Percentiles rank a stretch among this genome's conserved stretches.
Evolutionary conservation across 2,888 invertebrate species (phyloP).

Genomic region (Drosophila imparisetae): DNA sequence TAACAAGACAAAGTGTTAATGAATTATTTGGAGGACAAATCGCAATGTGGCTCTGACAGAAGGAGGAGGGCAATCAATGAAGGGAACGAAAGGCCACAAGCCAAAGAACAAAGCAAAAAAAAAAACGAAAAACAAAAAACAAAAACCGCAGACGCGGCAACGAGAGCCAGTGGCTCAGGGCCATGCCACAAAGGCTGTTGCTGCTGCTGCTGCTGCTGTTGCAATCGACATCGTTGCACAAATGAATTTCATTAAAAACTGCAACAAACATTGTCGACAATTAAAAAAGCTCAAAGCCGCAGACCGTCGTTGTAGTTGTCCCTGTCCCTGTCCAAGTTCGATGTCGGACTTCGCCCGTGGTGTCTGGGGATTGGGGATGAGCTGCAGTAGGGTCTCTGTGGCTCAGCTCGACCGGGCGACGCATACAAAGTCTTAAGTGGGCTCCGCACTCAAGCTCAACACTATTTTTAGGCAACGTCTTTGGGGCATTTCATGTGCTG

Average conservation of each 20-base stretch:
- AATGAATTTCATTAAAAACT: constrained; percentile 79
- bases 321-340: constrained; percentile 28
- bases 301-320: constrained; percentile 40
- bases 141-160: constrained; percentile 58
- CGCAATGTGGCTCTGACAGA: constrained; percentile 59
- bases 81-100: constrained; percentile 26
- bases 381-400: constrained; percentile 35
- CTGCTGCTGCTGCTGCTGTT: constrained; percentile 19
- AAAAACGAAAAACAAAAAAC: constrained; percentile 27
- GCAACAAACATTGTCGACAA: constrained; percentile 81
- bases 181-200: constrained; percentile 33
- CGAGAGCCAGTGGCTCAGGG: constrained; percentile 46
- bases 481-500: constrained; percentile 43
- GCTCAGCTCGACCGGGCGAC: constrained; percentile 18
- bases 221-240: constrained; percentile 63
- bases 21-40: constrained; percentile 84
- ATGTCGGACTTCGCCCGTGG: constrained; percentile 25
- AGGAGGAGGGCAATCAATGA: constrained; percentile 14
- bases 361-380: constrained; percentile 65
- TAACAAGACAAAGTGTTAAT: constrained; percentile 83
- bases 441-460: constrained; percentile 12
- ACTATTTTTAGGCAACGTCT: constrained; percentile 71
- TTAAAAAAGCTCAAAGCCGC: constrained; percentile 69
- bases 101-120: constrained; percentile 16
- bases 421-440: constrained; percentile 64